Base-by-base conservation (phyloP, 2,113 vertebrate species). In the Tichodroma muraria region DNA sequence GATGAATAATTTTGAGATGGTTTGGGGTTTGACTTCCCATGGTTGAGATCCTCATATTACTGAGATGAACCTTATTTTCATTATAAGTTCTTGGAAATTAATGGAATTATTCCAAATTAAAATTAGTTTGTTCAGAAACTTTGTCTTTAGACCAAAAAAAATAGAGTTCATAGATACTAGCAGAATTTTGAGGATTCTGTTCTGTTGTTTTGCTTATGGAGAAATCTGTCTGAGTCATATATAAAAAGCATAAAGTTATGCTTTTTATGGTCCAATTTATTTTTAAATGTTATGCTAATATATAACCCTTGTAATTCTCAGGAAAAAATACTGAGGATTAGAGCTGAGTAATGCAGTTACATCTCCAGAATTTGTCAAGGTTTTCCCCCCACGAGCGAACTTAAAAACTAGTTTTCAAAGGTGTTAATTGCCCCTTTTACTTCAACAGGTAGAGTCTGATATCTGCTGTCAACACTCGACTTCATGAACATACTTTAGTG, bases 1-100 rank as follows among this genome's bases (percentile, higher is more conserved):
- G 20, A 38, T 83, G 37, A 92, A 87, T 88, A 93, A 79, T 59
- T 94, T 90, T 87, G 87, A 68, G 63, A 73, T 94, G 82, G 40
- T 83, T 91, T 77, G 37, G 13, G n/a, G 9, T 42, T 80, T 93
- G 79, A 85, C n/a, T 88, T 94, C 68, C 35, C 30, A 4, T 66
- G 33, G 20, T 27, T 2, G 3, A 91, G 40, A 69, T 65, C 81
- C 82, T 92, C 24, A 5, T 82, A 38, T 89, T 92, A 89, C 75
- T 6, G 1, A 57, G 42, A 50, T 0, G 3, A 40, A 25, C n/a
- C 64, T 85, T 73, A 75, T 60, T 56, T 94, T 69, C 37, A n/a
- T 68, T 89, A 33, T 35, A 88, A 66, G 4, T 54, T 70, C 19
- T 79, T 84, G 60, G 28, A 89, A 92, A 78, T 19, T 0, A 66